Conservation (phyloP, 2,888 invertebrate genomes). For the Tortricodes alternella region DNA sequence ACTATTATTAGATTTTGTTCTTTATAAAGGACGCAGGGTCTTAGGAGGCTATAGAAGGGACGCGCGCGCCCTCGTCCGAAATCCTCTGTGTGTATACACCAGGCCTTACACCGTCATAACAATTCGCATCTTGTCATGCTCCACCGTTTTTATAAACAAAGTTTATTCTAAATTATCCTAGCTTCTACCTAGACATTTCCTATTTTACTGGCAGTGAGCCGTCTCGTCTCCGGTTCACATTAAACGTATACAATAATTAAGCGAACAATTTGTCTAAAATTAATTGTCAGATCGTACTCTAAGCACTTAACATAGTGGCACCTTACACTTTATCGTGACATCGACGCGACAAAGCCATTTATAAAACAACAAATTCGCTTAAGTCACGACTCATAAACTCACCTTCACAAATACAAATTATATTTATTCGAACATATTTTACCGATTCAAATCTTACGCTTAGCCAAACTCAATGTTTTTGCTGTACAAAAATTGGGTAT, state of each 20-base stretch:
- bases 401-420: neutral
- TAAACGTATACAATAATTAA: slow-evolving; percentile 18
- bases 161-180: slow-evolving; percentile 25
- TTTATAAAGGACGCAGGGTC: too few species aligned
- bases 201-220: neutral
- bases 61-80: too few species aligned
- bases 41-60: too few species aligned
- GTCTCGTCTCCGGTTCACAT: neutral
- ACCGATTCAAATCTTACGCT: slow-evolving; percentile 20
- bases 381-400: neutral
- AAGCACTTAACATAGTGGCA: slow-evolving; percentile 53
- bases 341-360: slow-evolving; percentile 19
- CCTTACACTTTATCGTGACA: slow-evolving; percentile 49
- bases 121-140: slow-evolving; percentile 17
- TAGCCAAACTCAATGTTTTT: slow-evolving; percentile 4
- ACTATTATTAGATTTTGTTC: too few species aligned
- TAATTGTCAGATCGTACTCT: slow-evolving; percentile 45
- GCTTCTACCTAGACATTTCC: neutral
- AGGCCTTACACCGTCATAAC: neutral
- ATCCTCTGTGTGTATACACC: too few species aligned
- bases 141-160: slow-evolving; percentile 13
- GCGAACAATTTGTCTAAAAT: slow-evolving; percentile 38
- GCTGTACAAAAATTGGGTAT: slow-evolving; percentile 3
- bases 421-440: neutral
- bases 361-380: neutral